Conservation (phyloP, 2,113 vertebrate species). For the Psittacara wagleri region DNA sequence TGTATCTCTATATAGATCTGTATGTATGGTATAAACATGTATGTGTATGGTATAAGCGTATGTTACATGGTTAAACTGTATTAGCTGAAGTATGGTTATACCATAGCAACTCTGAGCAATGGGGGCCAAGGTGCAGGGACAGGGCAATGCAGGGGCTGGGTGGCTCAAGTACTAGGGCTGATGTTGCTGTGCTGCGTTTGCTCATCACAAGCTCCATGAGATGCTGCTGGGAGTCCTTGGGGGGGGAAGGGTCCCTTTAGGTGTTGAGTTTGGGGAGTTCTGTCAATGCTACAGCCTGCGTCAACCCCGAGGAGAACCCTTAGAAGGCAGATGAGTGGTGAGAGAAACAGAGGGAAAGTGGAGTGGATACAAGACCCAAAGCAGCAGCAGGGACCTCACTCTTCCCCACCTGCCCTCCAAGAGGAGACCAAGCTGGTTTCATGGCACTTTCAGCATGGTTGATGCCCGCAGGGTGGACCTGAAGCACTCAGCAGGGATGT, state of each 20-base stretch:
- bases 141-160: neutral
- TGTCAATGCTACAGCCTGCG: neutral
- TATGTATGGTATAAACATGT: neutral
- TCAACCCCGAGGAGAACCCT: neutral
- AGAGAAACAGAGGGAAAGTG: neutral
- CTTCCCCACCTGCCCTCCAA: neutral
- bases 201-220: neutral
- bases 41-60: neutral
- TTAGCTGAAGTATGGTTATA: neutral
- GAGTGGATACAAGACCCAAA: neutral
- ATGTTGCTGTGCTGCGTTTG: neutral
- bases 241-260: rapidly evolving
- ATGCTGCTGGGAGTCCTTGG: neutral
- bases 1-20: neutral
- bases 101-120: too few species aligned
- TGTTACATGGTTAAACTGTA: too few species aligned
- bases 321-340: neutral
- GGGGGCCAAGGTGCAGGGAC: rapidly evolving
- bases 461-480: neutral
- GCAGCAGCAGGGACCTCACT: neutral
- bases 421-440: neutral
- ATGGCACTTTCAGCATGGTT: neutral
- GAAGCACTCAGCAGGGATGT: rapidly evolving
- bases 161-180: rapidly evolving
- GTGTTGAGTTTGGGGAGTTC: rapidly evolving